A percentile compares a stretch with the other conserved stretches of the same genome.
Evolutionary conservation across 2,888 invertebrate species (phyloP).

Genomic region (Metellina segmentata): DNA sequence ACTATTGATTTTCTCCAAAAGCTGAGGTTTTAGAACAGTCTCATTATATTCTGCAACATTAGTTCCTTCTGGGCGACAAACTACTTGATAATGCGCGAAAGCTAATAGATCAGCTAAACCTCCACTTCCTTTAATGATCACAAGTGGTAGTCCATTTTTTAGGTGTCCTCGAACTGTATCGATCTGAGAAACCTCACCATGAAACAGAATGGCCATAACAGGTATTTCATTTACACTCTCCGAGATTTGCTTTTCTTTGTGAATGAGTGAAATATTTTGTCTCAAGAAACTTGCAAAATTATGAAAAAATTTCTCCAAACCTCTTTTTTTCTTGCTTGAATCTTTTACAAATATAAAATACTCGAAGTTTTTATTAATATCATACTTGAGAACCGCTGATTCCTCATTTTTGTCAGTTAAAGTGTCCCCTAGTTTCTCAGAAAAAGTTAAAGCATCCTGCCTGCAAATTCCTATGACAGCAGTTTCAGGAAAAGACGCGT

Average conservation of each 20-base stretch:
- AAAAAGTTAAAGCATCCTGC: constrained; percentile 16
- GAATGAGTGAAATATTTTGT: neutral
- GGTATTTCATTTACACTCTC: constrained; percentile 15
- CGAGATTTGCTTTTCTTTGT: neutral
- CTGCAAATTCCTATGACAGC: constrained; percentile 50
- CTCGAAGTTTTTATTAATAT: constrained; percentile 25
- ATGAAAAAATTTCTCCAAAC: neutral
- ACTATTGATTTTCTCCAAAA: constrained; percentile 26
- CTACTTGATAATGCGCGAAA: constrained; percentile 26
- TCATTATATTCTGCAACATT: constrained; percentile 55
- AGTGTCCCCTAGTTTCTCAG: neutral
- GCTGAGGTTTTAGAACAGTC: constrained; percentile 49
- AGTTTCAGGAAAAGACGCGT: constrained; percentile 39
- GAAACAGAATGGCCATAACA: constrained; percentile 37
- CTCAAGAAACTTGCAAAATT: constrained; percentile 28
- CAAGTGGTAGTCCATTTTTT: constrained; percentile 29
- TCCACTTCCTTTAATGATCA: constrained; percentile 57
- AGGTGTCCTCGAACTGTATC: constrained; percentile 40
- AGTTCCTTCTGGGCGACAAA: constrained; percentile 14
- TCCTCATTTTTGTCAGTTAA: neutral
- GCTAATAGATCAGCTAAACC: constrained; percentile 57
- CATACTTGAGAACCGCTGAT: neutral
- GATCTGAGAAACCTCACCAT: constrained; percentile 25
- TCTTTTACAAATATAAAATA: constrained; percentile 45
- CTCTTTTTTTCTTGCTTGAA: neutral